Percentiles rank a stretch among this genome's conserved stretches.
Evolutionary conservation across 2,113 vertebrate genomes (phyloP).

Genomic region (Oreochromis aureus): DNA sequence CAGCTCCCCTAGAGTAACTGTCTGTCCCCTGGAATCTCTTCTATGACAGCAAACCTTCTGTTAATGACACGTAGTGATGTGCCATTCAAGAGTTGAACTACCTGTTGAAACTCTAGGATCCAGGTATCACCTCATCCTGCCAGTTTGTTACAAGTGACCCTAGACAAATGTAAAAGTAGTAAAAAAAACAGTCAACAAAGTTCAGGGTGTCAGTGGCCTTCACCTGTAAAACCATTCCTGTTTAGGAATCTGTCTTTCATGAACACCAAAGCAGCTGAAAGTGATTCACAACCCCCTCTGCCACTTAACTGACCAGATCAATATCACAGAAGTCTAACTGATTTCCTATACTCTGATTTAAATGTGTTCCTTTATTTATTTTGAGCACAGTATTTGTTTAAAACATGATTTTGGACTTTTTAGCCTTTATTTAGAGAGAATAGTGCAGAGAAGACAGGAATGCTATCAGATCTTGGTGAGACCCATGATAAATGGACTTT

Average conservation of each 20-base stretch:
- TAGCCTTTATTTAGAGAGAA: not conserved
- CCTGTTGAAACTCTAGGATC: not conserved
- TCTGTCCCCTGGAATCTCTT: not conserved
- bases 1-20: not conserved
- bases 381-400: not conserved
- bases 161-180: not conserved
- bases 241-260: not conserved
- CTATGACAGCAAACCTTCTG: not conserved
- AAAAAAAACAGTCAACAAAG: not conserved
- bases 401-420: not conserved
- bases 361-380: not conserved
- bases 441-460: not conserved
- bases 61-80: accelerated
- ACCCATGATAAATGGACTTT: not conserved
- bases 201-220: not conserved
- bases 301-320: not conserved
- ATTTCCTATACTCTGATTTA: not conserved
- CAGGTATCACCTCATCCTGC: not conserved
- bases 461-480: not conserved
- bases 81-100: not conserved
- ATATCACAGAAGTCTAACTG: not conserved
- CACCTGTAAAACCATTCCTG: not conserved
- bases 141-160: not conserved
- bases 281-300: not conserved
- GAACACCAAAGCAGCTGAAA: not conserved